Conservation (phyloP, 1,140 invertebrate genomes). For the Heliconius hewitsoni region DNA sequence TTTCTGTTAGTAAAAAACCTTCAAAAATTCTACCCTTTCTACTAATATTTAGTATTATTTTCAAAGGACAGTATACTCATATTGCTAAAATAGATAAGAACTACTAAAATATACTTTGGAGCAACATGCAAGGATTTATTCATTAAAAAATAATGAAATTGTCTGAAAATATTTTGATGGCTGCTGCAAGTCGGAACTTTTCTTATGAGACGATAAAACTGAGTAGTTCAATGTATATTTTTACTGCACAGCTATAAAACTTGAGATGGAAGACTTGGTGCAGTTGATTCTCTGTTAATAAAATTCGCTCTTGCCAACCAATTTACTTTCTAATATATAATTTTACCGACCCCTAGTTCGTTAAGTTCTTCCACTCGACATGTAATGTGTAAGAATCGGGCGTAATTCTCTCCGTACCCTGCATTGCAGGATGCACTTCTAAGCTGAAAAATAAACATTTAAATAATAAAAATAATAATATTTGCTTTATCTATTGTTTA, state of each 20-base stretch:
- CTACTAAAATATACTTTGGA: not conserved
- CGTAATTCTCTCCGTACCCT: too few relatives aligned
- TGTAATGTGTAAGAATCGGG: too few relatives aligned
- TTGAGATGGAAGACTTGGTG: slow-evolving; percentile 1
- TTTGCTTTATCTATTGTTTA: not conserved
- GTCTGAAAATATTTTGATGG: not conserved
- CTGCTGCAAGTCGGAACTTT: not conserved
- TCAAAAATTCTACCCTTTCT: too few relatives aligned
- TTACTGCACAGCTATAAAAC: slow-evolving; percentile 1
- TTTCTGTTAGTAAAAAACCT: too few relatives aligned
- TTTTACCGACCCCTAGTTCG: too few relatives aligned
- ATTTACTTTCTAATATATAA: not conserved
- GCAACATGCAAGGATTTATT: not conserved
- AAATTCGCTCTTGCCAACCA: not conserved
- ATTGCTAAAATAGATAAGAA: not conserved
- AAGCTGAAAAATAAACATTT: not conserved
- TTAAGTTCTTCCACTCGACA: too few relatives aligned
- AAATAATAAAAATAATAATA: not conserved
- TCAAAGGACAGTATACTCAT: not conserved
- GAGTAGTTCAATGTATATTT: slow-evolving; percentile 12
- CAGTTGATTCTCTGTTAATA: slow-evolving; percentile 4
- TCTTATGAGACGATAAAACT: slow-evolving; percentile 8
- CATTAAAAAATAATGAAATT: not conserved
- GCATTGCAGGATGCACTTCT: not conserved
- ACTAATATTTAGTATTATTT: not conserved